phyloP scores from a whole-genome alignment of 53 echinoderm and acorn worm species.

The Paracentrotus lividus region DNA sequence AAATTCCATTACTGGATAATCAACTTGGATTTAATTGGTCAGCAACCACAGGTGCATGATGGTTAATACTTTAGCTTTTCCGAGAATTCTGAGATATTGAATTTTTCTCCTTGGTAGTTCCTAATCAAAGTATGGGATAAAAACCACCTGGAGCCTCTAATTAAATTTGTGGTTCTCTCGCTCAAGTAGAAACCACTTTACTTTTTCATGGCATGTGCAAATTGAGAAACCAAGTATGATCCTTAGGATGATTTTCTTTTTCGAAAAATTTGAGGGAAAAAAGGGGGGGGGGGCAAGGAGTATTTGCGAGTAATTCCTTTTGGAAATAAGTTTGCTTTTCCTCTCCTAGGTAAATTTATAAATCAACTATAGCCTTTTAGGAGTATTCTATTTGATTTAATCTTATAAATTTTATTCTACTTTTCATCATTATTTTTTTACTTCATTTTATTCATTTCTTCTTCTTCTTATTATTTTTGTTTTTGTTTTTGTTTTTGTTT shows the following conservation, averaged over 20 bases:
- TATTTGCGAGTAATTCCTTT: no score
- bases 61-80: background rate
- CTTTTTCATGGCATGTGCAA: conserved; percentile 8
- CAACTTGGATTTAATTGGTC: background rate
- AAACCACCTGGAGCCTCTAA: background rate
- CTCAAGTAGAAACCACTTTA: background rate
- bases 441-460: no score
- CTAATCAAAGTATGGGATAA: background rate
- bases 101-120: background rate
- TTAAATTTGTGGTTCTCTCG: background rate
- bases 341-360: no score
- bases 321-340: no score
- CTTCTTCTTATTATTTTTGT: no score
- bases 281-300: background rate
- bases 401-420: no score
- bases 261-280: background rate
- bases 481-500: no score
- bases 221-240: background rate
- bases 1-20: background rate
- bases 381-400: no score
- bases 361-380: no score
- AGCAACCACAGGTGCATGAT: background rate
- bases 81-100: background rate
- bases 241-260: background rate
- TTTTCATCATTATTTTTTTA: no score